Base-by-base conservation (phyloP, 1,140 invertebrate species). In the Hesperophylax magnus region DNA sequence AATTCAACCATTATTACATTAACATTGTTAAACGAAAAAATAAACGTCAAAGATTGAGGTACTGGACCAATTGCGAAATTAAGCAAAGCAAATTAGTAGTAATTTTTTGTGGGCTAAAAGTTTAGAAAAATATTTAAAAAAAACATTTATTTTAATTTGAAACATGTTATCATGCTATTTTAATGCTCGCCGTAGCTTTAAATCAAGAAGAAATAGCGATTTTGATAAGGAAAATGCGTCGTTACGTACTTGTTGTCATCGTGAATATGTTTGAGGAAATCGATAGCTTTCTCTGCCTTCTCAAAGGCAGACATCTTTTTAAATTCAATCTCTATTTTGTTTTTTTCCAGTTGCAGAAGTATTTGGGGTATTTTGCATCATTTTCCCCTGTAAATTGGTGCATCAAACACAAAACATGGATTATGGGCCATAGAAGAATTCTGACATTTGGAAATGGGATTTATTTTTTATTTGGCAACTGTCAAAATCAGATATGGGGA, bases 261-360 rank as follows among this genome's bases (percentile, higher is more conserved):
- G 81, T 90, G 87, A 69, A 84, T 84, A 63, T 85, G 86, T 86
- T 88, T 89, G 27, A 90, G 84, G 83, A 86, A 89, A 83, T 90
- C 88, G n/a, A 90, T 85, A 2, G 88, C 86, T 78, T 90, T 90
- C 77, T 90, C 88, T n/a, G 89, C 88, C 81, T 89, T 90, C 71
- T 90, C 89, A 75, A 89, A 83, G 14, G 90, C 87, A 79, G 88
- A 89, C 89, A 90, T 90, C 18, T 58, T 71, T 39, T 22, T 47
- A 20, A n/a, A 71, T 47, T 47, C 18, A 52, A 71, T 52, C 17
- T 47, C 18, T 18, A 52, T 71, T 52, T 71, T 52, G 39, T 20
- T 52, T 18, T 53, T 47, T 22, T 71, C 9, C 17, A 71, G 22
- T 71, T 18, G 20, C 47, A 52, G 14, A 20, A n/a, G 39, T 47